Evolutionary conservation across 2,113 vertebrate genomes (phyloP).

Genomic region (Hippopotamus amphibius): DNA sequence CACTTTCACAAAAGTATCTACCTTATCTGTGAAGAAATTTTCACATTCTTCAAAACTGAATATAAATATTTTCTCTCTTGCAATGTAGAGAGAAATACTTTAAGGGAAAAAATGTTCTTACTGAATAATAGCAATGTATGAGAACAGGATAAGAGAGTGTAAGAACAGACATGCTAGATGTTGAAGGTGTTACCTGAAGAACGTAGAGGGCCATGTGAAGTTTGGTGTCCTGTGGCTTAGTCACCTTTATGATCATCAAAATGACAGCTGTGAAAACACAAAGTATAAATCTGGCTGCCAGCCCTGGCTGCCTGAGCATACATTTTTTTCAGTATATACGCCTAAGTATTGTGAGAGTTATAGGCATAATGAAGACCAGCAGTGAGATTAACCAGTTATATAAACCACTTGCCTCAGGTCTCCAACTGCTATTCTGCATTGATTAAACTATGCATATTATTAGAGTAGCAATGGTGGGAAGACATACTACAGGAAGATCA

Average conservation of each 20-base stretch:
- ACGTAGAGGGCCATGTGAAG: conserved; percentile 86
- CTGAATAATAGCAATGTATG: background rate
- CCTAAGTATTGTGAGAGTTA: background rate
- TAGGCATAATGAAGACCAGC: background rate
- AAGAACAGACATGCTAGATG: background rate
- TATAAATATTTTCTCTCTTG: conserved; percentile 41
- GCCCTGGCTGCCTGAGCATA: background rate
- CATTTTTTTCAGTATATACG: background rate
- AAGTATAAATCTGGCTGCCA: background rate
- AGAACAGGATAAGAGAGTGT: background rate
- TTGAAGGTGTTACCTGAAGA: conserved; percentile 87
- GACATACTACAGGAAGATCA: background rate
- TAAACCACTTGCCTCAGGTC: conserved; percentile 5
- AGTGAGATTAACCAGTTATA: background rate
- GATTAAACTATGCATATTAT: conserved; percentile 43
- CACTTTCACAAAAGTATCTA: background rate
- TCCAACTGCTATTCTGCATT: conserved; percentile 7
- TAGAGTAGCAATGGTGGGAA: conserved; percentile 14
- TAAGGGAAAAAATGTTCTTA: background rate
- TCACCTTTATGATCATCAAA: conserved; percentile 85
- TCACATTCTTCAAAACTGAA: conserved; percentile 15
- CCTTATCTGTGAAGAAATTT: background rate
- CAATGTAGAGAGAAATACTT: background rate
- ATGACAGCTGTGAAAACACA: conserved; percentile 85
- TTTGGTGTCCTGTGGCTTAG: conserved; percentile 74